Percentiles rank a stretch among this genome's conserved stretches.
Evolutionary conservation across 2,888 invertebrate species (phyloP).

Genomic region (Thymelicus sylvestris): DNA sequence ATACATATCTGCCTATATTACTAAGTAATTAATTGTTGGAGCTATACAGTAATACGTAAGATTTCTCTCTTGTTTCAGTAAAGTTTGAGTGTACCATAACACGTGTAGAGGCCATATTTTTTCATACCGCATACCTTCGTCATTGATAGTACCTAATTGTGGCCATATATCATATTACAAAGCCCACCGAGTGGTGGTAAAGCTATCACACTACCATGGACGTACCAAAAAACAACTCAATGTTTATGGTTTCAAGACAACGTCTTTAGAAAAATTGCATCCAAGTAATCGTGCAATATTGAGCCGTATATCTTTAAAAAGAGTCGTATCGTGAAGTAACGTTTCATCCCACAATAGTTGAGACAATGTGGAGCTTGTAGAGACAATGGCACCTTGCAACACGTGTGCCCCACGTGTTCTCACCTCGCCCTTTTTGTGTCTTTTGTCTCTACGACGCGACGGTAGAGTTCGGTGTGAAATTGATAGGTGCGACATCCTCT

Average conservation of each 20-base stretch:
- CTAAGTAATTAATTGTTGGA: too few species aligned
- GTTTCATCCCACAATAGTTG: slow-evolving; percentile 4
- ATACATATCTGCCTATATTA: too few species aligned
- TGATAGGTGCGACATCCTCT: slow-evolving; percentile 26
- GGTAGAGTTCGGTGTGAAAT: slow-evolving; percentile 13
- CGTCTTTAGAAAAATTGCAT: neutral
- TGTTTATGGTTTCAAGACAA: neutral
- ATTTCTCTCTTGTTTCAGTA: too few species aligned
- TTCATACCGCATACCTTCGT: neutral
- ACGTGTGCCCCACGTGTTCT: slow-evolving; percentile 67
- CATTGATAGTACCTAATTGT: neutral
- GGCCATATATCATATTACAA: slow-evolving; percentile 5
- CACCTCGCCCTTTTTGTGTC: slow-evolving; percentile 6
- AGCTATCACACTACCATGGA: neutral
- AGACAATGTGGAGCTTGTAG: slow-evolving; percentile 32
- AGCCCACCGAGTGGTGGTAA: slow-evolving; percentile 3
- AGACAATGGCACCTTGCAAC: slow-evolving; percentile 65
- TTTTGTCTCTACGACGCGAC: neutral
- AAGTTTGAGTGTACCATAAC: neutral
- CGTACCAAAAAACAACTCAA: neutral
- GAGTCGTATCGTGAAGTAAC: neutral
- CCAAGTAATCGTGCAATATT: neutral
- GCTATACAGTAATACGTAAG: too few species aligned
- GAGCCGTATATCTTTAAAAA: neutral
- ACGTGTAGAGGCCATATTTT: neutral